A percentile compares a stretch with the other conserved stretches of the same genome.
Evolutionary conservation across 2,888 invertebrate genomes (phyloP).

Genomic region (Polyommatus icarus): DNA sequence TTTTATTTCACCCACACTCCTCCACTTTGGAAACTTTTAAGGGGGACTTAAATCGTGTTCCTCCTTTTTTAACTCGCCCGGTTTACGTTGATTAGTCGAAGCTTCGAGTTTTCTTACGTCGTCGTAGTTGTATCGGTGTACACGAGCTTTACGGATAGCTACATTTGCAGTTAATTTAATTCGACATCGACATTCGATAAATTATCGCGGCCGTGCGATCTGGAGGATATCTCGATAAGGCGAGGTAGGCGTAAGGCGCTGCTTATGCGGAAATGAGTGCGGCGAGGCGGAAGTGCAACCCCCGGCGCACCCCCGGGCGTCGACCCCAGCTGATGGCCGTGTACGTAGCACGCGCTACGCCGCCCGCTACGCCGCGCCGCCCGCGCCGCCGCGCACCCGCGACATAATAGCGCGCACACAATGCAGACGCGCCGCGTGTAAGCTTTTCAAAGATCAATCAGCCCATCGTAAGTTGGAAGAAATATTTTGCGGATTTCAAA

Average conservation of each 20-base stretch:
- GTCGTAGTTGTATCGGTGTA: slow-evolving; percentile 16
- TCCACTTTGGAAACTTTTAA: slow-evolving; percentile 73
- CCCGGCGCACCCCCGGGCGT: slow-evolving; percentile 64
- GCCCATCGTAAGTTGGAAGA: slow-evolving; percentile 25
- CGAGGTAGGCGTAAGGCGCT: slow-evolving; percentile 53
- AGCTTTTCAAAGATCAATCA: slow-evolving; percentile 49
- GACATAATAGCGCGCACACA: slow-evolving; percentile 45
- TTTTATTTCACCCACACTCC: slow-evolving; percentile 77
- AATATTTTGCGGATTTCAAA: slow-evolving; percentile 3
- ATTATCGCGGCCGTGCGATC: slow-evolving; percentile 41
- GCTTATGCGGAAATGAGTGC: slow-evolving; percentile 78
- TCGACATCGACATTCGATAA: not conserved
- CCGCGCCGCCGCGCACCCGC: slow-evolving; percentile 44
- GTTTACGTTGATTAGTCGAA: slow-evolving; percentile 60
- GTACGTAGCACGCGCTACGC: slow-evolving; percentile 41
- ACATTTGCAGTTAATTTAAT: not conserved
- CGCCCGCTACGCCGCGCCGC: slow-evolving; percentile 5
- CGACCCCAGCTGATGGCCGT: slow-evolving; percentile 60
- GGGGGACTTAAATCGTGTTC: slow-evolving; percentile 72
- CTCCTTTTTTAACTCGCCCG: slow-evolving; percentile 58
- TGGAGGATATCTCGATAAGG: slow-evolving; percentile 60
- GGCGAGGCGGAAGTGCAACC: slow-evolving; percentile 76
- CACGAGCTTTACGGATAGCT: not conserved
- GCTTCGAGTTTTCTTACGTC: slow-evolving; percentile 30
- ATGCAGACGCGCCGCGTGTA: slow-evolving; percentile 39